Percentiles rank a stretch among this genome's conserved stretches.
Conservation (phyloP, 2,888 invertebrate genomes). For the Andrena fulva region DNA sequence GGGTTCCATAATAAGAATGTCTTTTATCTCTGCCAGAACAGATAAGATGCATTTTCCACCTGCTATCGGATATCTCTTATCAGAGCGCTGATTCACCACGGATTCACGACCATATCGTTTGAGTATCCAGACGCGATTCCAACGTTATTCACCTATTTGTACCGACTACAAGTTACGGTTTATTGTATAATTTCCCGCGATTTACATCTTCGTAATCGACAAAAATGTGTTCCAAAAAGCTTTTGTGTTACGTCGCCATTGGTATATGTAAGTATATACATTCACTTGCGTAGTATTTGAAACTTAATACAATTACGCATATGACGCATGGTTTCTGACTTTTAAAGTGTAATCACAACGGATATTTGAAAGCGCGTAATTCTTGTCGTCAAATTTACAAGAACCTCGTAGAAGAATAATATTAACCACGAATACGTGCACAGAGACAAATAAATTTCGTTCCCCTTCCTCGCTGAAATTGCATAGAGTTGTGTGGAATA, state of each 20-base stretch:
- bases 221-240: constrained; percentile 71
- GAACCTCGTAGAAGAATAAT: not conserved
- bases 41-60: constrained; percentile 74
- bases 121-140: not conserved
- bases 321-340: not conserved
- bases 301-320: not conserved
- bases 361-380: not conserved
- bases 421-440: not conserved
- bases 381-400: not conserved
- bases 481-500: too few relatives aligned
- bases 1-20: not conserved
- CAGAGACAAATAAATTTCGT: too few relatives aligned
- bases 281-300: not conserved
- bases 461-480: too few relatives aligned
- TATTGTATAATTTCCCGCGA: not conserved
- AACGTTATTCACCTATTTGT: constrained; percentile 13
- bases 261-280: constrained; percentile 78
- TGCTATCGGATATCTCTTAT: constrained; percentile 77
- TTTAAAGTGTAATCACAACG: not conserved
- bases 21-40: constrained; percentile 72
- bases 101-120: constrained; percentile 39
- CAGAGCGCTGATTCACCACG: constrained; percentile 78
- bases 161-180: not conserved
- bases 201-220: not conserved
- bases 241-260: constrained; percentile 77